Evolutionary conservation across 1,140 invertebrate species (phyloP).

Genomic region (Penaeus indicus): DNA sequence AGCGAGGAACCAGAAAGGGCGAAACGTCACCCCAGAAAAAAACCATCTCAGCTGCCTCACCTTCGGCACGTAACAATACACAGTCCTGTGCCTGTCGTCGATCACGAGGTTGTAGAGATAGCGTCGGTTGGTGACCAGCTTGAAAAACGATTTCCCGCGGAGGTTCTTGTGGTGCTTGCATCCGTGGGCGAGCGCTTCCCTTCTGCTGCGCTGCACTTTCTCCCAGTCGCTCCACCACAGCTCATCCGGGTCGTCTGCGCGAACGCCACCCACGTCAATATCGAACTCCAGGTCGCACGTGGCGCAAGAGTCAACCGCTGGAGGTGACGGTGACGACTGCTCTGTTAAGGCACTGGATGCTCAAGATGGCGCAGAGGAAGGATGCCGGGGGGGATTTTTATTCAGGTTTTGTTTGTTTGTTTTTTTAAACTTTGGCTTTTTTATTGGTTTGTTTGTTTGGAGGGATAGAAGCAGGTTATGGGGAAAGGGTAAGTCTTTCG

Average conservation of each 20-base stretch:
- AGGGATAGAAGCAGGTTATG: too few species aligned
- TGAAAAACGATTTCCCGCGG: conserved; percentile 8
- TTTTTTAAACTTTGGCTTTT: too few species aligned
- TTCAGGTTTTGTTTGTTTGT: too few species aligned
- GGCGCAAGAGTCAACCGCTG: conserved; percentile 7
- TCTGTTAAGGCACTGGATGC: conserved; percentile 20
- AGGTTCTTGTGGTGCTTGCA: conserved; percentile 17
- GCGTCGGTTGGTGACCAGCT: conserved; percentile 9
- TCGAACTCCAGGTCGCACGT: conserved; percentile 1
- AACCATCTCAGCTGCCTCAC: neutral
- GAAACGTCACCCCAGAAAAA: too few species aligned
- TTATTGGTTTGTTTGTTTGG: too few species aligned
- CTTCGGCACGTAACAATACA: conserved; percentile 57
- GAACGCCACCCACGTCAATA: conserved; percentile 8
- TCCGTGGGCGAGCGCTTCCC: conserved; percentile 1
- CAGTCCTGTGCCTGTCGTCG: conserved; percentile 42
- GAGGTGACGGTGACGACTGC: conserved; percentile 3
- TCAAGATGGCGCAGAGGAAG: neutral
- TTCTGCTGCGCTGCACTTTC: conserved; percentile 38
- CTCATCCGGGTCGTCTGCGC: conserved; percentile 27
- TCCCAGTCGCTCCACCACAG: conserved; percentile 51
- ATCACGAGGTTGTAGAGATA: conserved; percentile 57
- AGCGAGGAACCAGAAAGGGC: too few species aligned
- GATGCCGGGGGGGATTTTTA: neutral
- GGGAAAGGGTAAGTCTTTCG: too few species aligned